A percentile compares a stretch with the other conserved stretches of the same genome.
Conservation (phyloP, 2,797 vertebrate genomes). For the Choloepus didactylus region DNA sequence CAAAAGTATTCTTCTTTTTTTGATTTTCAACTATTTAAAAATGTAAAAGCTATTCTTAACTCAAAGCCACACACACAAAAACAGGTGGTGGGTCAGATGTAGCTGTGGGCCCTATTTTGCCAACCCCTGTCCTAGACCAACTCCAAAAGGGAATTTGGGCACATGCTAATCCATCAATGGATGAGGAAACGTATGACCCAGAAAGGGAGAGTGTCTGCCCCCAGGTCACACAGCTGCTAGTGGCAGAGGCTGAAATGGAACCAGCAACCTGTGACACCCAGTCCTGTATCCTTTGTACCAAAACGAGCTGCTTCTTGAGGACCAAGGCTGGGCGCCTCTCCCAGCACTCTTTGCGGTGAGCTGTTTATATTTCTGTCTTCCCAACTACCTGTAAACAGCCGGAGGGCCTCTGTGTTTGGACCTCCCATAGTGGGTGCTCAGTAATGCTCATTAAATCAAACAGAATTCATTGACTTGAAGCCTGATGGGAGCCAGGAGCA, state of each 20-base stretch:
- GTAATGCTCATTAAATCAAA: neutral
- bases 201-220: neutral
- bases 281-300: neutral
- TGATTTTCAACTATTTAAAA: neutral
- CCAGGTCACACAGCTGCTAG: neutral
- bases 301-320: neutral
- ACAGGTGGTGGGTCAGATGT: neutral
- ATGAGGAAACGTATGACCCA: neutral
- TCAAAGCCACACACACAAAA: neutral
- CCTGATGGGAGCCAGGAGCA: accelerated
- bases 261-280: neutral
- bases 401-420: neutral
- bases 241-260: neutral
- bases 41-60: neutral
- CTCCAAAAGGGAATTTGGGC: neutral
- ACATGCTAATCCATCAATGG: neutral
- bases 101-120: neutral
- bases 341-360: neutral
- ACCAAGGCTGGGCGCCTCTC: neutral
- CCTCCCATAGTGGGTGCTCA: neutral
- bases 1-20: neutral
- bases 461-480: neutral
- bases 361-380: neutral
- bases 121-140: neutral
- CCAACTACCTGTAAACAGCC: neutral